phyloP scores from a whole-genome alignment of 2,888 invertebrate species.

The Cinara cedri region DNA sequence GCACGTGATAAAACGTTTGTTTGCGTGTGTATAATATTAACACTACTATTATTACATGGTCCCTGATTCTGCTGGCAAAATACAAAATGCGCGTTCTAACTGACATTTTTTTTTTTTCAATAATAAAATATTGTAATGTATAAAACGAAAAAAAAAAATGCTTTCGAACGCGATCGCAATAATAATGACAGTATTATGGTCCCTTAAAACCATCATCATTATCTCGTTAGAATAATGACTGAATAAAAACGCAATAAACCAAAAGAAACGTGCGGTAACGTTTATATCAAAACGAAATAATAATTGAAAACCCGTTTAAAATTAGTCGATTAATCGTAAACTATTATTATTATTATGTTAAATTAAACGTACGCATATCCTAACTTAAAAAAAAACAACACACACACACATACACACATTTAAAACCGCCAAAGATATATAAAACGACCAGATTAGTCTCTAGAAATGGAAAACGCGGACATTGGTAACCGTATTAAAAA shows the following conservation, averaged over 20 bases:
- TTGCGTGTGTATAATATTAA: slow-evolving; percentile 9
- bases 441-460: too few species aligned
- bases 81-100: slow-evolving; percentile 48
- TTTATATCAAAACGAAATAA: slow-evolving; percentile 45
- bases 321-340: slow-evolving; percentile 32
- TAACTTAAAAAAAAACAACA: too few species aligned
- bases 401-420: too few species aligned
- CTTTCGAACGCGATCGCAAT: slow-evolving; percentile 50
- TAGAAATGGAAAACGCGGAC: too few species aligned
- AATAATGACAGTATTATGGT: slow-evolving; percentile 55
- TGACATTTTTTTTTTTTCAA: slow-evolving; percentile 10
- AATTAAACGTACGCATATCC: too few species aligned
- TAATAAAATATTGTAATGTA: not conserved
- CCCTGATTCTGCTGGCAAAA: slow-evolving; percentile 56
- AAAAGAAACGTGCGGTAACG: slow-evolving; percentile 38
- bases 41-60: slow-evolving; percentile 39
- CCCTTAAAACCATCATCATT: slow-evolving; percentile 57
- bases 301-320: slow-evolving; percentile 51
- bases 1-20: slow-evolving; percentile 37
- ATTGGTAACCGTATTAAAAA: too few species aligned
- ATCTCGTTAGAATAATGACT: slow-evolving; percentile 53
- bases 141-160: slow-evolving; percentile 25
- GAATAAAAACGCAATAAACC: slow-evolving; percentile 42
- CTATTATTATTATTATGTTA: not conserved
- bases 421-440: too few species aligned